Conservation (phyloP, 2,888 invertebrate genomes). For the Erebia ligea region DNA sequence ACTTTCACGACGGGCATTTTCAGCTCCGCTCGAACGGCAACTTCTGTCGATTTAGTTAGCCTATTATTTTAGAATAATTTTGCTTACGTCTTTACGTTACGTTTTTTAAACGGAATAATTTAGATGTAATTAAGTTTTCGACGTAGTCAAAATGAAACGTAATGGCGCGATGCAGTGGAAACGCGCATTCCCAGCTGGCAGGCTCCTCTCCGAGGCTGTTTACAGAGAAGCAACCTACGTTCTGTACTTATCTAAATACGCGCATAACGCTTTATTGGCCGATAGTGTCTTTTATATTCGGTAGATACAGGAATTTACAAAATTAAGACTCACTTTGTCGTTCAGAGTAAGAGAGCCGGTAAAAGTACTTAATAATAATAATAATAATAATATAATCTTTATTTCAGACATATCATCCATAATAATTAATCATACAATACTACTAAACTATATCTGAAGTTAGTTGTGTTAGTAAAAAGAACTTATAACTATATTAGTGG, state of each 20-base stretch:
- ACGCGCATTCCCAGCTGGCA: neutral
- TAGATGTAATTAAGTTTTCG: no score
- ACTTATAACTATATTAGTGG: no score
- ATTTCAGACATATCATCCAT: no score
- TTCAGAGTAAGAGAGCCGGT: no score
- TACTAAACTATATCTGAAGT: no score
- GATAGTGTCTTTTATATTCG: constrained; percentile 2
- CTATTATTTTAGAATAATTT: neutral
- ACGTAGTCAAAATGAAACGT: neutral
- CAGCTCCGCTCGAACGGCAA: neutral
- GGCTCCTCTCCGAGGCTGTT: constrained; percentile 10
- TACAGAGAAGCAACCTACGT: constrained; percentile 20
- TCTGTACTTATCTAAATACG: constrained; percentile 22
- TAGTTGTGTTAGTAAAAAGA: no score
- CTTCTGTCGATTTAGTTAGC: neutral
- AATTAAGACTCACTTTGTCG: neutral
- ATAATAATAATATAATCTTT: no score
- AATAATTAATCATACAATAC: no score
- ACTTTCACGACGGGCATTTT: neutral
- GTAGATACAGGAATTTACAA: neutral
- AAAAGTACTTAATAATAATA: no score
- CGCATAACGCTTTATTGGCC: constrained; percentile 23
- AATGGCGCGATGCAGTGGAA: constrained; percentile 13
- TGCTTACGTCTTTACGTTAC: no score
- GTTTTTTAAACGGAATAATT: neutral